Base-by-base conservation (phyloP, 2,113 vertebrate genomes). In the Panthera tigris region DNA sequence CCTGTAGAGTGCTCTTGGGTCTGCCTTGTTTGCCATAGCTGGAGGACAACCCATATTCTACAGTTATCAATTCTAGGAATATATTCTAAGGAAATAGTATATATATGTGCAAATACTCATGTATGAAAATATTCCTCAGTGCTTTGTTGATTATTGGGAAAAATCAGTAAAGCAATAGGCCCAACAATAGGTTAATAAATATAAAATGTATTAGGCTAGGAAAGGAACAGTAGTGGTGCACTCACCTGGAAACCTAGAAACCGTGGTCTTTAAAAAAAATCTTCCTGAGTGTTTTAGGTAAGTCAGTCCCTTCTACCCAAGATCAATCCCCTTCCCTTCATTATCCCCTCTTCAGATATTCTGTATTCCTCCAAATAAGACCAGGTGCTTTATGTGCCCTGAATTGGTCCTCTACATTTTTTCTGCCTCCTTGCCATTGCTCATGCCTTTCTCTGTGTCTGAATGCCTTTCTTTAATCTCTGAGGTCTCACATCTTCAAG, bases 71-170 rank as follows among this genome's bases (percentile, higher is more conserved):
- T 55, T 93, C 39, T 66, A 81, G 69, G 15, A 89, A 68, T 83
- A 57, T 63, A 83, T 41, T 83, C 16, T 82, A 89, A 91, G 76
- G 48, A 61, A 83, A 65, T 48, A 55, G 61, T 73, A 66, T 5
- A 25, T 19, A 52, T 89, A 1, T 66, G 13, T 79, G 13, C 73
- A 82, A 45, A 83, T 86, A 81, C 33, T 79, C 41, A 14, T 25
- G 6, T 69, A n/a, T 33, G 65, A 55, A 89, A 95, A 55, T 86
- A 52, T 79, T 82, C 36, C 29, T 84, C 31, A 81, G 55, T 80
- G 14, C 15, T 93, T 92, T 79, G 69, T 96, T 96, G 57, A 65
- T 89, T 94, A 89, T 18, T 91, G 61, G 31, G 23, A 66, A 94
- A 19, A 93, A 87, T 21, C 19, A 92, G 12, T 81, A 81, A 89